Conservation (phyloP, 2,797 vertebrate genomes). For the Jordanella pulchra region DNA sequence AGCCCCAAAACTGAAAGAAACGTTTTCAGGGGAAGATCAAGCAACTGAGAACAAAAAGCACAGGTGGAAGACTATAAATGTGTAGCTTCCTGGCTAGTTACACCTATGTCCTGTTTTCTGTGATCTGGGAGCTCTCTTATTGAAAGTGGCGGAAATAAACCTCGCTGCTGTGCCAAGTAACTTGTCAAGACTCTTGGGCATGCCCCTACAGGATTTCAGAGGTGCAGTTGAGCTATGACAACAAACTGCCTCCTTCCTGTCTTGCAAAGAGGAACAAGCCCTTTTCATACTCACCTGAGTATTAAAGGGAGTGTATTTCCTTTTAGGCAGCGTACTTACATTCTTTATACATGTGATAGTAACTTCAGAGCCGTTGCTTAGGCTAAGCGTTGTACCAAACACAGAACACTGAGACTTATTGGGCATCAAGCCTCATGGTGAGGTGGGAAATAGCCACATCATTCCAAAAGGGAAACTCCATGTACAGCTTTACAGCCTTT, state of each 20-base stretch:
- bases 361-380: background rate
- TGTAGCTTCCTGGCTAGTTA: conserved; percentile 44
- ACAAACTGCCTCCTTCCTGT: conserved; percentile 48
- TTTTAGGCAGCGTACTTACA: background rate
- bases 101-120: conserved; percentile 52
- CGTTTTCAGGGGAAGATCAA: conserved; percentile 2
- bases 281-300: conserved; percentile 32
- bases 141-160: conserved; percentile 51
- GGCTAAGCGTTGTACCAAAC: background rate
- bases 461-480: background rate
- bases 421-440: background rate
- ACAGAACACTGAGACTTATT: too few species aligned
- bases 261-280: conserved; percentile 47
- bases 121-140: conserved; percentile 54
- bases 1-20: background rate
- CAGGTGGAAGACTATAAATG: conserved; percentile 34
- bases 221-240: conserved; percentile 46
- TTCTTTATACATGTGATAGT: background rate
- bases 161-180: conserved; percentile 60
- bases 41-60: conserved; percentile 5
- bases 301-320: conserved; percentile 21
- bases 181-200: conserved; percentile 55
- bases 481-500: background rate
- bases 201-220: conserved; percentile 62
- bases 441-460: background rate